Conservation (phyloP, 2,113 vertebrate genomes). For the Tachysurus fulvidraco region DNA sequence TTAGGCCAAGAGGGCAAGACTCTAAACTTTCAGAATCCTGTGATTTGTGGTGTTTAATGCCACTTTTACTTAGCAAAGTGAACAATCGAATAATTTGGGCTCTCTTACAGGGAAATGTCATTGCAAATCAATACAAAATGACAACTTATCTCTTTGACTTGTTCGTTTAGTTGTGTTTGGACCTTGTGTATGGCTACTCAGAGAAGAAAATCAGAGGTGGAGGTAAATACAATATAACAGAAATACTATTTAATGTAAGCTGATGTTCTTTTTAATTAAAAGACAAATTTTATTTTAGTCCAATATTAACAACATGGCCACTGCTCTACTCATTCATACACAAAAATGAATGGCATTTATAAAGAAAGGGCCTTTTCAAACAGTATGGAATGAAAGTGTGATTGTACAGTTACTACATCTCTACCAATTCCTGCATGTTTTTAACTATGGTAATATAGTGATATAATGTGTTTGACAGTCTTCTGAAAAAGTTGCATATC, state of each 20-base stretch:
- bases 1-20: neutral
- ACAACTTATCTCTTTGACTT: neutral
- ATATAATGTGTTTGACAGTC: no score
- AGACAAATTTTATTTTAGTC: neutral
- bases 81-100: neutral
- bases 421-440: neutral
- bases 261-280: neutral
- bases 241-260: neutral
- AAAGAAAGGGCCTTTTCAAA: neutral
- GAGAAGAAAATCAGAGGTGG: constrained; percentile 75
- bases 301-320: constrained; percentile 58
- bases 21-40: neutral
- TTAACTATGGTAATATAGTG: no score
- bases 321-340: constrained; percentile 57
- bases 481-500: neutral
- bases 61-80: neutral
- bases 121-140: neutral
- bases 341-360: constrained; percentile 51
- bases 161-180: constrained; percentile 69
- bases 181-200: constrained; percentile 77
- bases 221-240: constrained; percentile 64
- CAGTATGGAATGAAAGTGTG: neutral
- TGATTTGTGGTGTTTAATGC: neutral
- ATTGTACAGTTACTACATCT: neutral
- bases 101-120: neutral